Conservation (phyloP, 1,140 invertebrate genomes). For the Patella vulgata region DNA sequence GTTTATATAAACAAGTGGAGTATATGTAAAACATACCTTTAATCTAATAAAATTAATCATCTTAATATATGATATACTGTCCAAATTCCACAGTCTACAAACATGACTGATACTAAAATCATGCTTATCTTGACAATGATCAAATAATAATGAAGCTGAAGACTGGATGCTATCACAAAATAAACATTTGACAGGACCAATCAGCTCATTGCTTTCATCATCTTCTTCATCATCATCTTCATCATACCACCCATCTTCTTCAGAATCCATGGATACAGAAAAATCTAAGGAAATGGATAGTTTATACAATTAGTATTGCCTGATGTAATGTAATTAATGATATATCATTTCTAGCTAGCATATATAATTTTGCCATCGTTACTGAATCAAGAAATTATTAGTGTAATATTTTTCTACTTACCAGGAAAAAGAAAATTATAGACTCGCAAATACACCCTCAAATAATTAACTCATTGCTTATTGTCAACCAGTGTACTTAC, state of each 20-base stretch:
- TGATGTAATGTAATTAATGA: background rate
- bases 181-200: conserved; percentile 66
- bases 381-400: too few relatives aligned
- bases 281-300: too few relatives aligned
- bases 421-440: too few relatives aligned
- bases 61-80: conserved; percentile 87
- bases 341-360: background rate
- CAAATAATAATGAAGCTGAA: conserved; percentile 65
- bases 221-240: conserved; percentile 61
- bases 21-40: conserved; percentile 68
- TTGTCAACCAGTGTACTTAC: too few relatives aligned
- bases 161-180: conserved; percentile 70
- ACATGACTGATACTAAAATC: conserved; percentile 77
- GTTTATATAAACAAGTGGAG: too few relatives aligned
- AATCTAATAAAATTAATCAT: conserved; percentile 86
- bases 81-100: conserved; percentile 78
- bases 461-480: too few relatives aligned
- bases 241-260: conserved; percentile 26
- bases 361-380: background rate
- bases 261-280: conserved; percentile 9
- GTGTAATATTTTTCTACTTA: too few relatives aligned
- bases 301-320: conserved; percentile 3
- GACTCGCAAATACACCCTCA: too few relatives aligned
- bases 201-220: conserved; percentile 67
- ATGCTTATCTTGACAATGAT: conserved; percentile 72